Base-by-base conservation (phyloP, 2,797 vertebrate genomes). In the Florisuga fusca region DNA sequence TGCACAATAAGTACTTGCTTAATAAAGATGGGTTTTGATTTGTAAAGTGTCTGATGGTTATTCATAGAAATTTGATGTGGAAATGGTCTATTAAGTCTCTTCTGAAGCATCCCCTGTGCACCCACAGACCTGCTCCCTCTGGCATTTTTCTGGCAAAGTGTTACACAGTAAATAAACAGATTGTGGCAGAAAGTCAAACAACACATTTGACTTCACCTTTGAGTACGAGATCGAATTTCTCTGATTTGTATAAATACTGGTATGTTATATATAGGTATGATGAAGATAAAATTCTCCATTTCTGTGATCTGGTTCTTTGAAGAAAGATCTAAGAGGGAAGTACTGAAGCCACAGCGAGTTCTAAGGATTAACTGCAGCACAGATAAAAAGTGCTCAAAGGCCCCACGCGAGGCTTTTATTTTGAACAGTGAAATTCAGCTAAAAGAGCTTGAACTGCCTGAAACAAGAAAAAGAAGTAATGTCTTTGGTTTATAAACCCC, bases 1-100 rank as follows among this genome's bases (percentile, higher is more conserved):
- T 96, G 96, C 94, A 75, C 59, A 95, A 91, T 91, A 77, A 90
- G 88, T 94, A 91, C 93, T 92, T 96, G 96, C 96, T 97, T 86
- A 98, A 98, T 98, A 98, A 98, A 98, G 96, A 94, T 67, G 77
- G 91, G 94, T 76, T 98, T 97, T 97, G 97, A 97, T 98, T 98
- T 94, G 55, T 96, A 97, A 94, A 88, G 58, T 12, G 84, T 43
- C 78, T 94, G 58, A 59, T 84, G 73, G 61, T 97, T 96, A 95
- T 94, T 96, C 84, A 84, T 26, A 82, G 71, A 51, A 45, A 84
- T 64, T 10, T 34, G 62, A 50, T 36, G 69, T 57, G 84, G 87
- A 79, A 93, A 91, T 2, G 45, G 23, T 71, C 87, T 72, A 22
- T 73, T 63, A 76, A 90, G 38, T 57, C 68, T 38, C 43, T 48